Evolutionary conservation across 37 sponge, comb jelly and placozoan genomes (phyloP).

Genomic region (Spongilla lacustris): DNA sequence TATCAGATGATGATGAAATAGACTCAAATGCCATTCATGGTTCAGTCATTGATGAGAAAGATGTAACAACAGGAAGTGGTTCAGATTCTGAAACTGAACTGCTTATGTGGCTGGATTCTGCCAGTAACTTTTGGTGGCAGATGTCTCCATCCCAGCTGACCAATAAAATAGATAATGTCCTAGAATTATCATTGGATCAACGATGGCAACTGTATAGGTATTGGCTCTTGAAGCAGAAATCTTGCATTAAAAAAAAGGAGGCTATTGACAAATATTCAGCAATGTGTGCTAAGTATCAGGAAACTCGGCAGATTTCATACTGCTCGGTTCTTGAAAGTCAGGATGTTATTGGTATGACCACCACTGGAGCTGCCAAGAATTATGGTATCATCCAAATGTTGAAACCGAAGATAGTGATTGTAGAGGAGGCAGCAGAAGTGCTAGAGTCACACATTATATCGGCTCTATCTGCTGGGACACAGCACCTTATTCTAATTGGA

Average conservation of each 20-base stretch:
- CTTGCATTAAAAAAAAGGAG: constrained; percentile 10
- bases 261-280: neutral
- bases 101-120: neutral
- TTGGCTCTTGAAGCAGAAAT: constrained; percentile 14
- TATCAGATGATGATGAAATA: too few relatives aligned
- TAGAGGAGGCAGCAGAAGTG: constrained; percentile 97
- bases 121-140: neutral
- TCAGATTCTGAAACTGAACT: neutral
- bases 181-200: neutral
- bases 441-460: constrained; percentile 91
- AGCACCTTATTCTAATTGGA: constrained; percentile 95
- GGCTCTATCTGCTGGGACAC: constrained; percentile 67
- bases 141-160: neutral
- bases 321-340: constrained; percentile 33
- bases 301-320: constrained; percentile 19
- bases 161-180: neutral
- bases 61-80: too few relatives aligned
- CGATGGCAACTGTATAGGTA: too few relatives aligned
- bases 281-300: constrained; percentile 22
- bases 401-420: constrained; percentile 85
- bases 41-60: too few relatives aligned
- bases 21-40: too few relatives aligned
- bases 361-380: constrained; percentile 94
- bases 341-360: constrained; percentile 90
- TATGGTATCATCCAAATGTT: constrained; percentile 69